Percentiles rank a stretch among this genome's conserved stretches.
These are phyloP conservation scores for Meleagris gallopavo DNA, from an alignment of 2,113 vertebrate species.

Conservation along the genomic window DNA sequence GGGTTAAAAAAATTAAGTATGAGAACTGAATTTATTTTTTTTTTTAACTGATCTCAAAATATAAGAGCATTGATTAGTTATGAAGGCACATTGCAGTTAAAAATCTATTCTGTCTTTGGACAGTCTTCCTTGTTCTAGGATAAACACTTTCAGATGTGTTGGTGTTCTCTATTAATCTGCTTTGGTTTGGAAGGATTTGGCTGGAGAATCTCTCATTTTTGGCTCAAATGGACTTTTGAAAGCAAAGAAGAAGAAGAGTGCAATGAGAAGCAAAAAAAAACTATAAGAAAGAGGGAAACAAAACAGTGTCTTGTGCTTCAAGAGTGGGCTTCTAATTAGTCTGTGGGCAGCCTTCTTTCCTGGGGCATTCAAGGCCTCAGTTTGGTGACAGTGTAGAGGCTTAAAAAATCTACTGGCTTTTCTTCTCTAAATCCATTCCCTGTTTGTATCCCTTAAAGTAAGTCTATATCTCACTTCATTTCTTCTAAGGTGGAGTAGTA, in stretches of 20 bases:
- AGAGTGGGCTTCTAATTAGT: neutral
- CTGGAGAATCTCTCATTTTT: neutral
- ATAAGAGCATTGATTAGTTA: neutral
- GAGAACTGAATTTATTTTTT: neutral
- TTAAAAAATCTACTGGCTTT: neutral
- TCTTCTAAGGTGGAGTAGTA: neutral
- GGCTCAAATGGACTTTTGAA: neutral
- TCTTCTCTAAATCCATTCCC: neutral
- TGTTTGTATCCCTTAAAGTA: neutral
- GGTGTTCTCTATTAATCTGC: neutral
- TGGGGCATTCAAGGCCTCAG: neutral
- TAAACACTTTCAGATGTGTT: neutral
- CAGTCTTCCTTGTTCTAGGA: neutral
- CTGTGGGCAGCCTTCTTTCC: neutral
- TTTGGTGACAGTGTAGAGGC: neutral
- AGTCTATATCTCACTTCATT: neutral
- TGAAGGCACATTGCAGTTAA: neutral
- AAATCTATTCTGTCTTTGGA: neutral
- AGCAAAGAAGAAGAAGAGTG: neutral
- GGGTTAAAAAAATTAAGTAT: neutral
- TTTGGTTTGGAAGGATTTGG: neutral
- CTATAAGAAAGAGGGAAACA: neutral
- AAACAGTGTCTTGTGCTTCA: neutral
- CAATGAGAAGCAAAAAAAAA: neutral
- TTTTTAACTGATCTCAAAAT: neutral